Percentiles rank a stretch among this genome's conserved stretches.
Conservation (phyloP, 2,113 vertebrate species). For the Callipepla californica region DNA sequence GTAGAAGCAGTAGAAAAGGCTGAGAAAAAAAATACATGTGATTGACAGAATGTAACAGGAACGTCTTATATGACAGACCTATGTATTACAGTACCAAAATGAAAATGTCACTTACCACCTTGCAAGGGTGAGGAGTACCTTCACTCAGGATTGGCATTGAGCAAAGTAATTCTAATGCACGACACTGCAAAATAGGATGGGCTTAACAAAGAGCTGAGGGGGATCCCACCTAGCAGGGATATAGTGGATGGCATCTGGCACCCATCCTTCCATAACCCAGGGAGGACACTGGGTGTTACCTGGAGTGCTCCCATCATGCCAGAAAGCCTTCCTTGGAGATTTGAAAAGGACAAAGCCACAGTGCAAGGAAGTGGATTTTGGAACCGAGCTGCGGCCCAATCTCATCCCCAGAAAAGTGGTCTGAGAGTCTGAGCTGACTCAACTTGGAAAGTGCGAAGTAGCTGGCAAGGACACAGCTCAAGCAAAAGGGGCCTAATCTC, state of each 20-base stretch:
- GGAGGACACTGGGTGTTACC: neutral
- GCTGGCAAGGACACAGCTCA: neutral
- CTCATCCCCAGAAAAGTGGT: neutral
- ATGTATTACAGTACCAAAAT: neutral
- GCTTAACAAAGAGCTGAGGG: neutral
- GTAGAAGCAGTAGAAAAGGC: neutral
- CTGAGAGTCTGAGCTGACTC: neutral
- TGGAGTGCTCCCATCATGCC: neutral
- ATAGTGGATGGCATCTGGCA: fast-evolving
- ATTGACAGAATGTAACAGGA: fast-evolving
- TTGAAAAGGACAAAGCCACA: neutral
- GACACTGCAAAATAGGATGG: fast-evolving
- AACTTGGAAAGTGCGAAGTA: neutral
- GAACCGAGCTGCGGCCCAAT: neutral
- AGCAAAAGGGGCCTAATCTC: neutral
- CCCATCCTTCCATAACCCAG: fast-evolving
- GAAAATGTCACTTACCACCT: neutral
- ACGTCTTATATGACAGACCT: neutral
- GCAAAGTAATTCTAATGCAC: fast-evolving
- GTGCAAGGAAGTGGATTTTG: neutral
- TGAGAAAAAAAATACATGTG: neutral
- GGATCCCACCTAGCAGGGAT: neutral
- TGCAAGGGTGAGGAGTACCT: neutral
- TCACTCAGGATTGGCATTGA: fast-evolving
- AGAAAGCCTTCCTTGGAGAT: neutral